Evolutionary conservation across 2,797 vertebrate species (phyloP).

Genomic region (Tokudaia tokunoshimensis): DNA sequence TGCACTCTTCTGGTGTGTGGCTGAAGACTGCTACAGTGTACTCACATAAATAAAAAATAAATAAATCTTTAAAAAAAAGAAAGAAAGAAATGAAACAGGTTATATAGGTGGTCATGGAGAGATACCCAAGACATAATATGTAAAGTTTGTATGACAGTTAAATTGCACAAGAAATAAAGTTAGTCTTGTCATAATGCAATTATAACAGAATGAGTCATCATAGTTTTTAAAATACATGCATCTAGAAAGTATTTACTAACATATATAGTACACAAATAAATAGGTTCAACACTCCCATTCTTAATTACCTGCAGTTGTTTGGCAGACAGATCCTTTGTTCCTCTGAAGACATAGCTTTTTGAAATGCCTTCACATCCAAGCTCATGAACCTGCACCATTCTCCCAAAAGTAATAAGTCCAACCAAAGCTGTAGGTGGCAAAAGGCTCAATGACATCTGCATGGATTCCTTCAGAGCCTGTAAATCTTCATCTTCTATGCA

Average conservation of each 20-base stretch:
- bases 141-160: not conserved
- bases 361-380: conserved; percentile 98
- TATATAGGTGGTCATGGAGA: not conserved
- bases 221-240: conserved; percentile 7
- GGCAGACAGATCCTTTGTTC: conserved; percentile 96
- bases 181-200: not conserved
- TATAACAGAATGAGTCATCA: not conserved
- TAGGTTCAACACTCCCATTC: not conserved
- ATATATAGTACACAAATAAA: not conserved
- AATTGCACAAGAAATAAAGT: conserved; percentile 41
- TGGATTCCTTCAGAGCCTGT: conserved; percentile 97
- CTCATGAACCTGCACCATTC: conserved; percentile 98
- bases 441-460: conserved; percentile 98
- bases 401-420: conserved; percentile 97
- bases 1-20: too few species aligned
- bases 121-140: not conserved
- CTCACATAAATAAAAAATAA: too few species aligned
- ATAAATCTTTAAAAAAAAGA: not conserved
- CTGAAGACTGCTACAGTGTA: too few species aligned
- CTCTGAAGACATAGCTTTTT: conserved; percentile 98
- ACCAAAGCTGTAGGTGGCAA: conserved; percentile 96
- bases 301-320: conserved; percentile 95
- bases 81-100: conserved; percentile 63
- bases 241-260: conserved; percentile 43
- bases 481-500: conserved; percentile 99